Conservation (phyloP, 1,140 invertebrate genomes). For the Drosophila sproati region DNA sequence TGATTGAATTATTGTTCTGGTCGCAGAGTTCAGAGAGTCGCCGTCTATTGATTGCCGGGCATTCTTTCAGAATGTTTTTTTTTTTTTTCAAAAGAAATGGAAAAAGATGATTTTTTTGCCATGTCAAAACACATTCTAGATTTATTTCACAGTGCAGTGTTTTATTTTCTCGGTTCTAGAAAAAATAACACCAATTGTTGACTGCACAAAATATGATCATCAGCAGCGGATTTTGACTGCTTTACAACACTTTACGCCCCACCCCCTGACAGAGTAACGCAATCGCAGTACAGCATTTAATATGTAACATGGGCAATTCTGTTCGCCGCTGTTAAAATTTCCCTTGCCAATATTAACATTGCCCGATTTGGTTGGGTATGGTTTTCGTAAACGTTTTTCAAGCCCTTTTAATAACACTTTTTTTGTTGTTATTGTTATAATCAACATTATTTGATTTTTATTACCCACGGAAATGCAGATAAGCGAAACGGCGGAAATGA, state of each 20-base stretch:
- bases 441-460: constrained; percentile 51
- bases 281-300: not conserved
- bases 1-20: no score
- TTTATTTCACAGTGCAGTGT: no score
- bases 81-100: no score
- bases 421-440: constrained; percentile 22
- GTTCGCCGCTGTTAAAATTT: constrained; percentile 66
- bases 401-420: constrained; percentile 26
- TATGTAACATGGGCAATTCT: constrained; percentile 23
- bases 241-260: not conserved
- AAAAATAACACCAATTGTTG: no score
- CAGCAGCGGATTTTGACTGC: not conserved
- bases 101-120: no score
- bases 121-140: no score
- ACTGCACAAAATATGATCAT: not conserved
- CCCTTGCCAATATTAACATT: constrained; percentile 37
- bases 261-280: not conserved
- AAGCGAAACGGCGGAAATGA: constrained; percentile 30
- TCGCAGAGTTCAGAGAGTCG: no score
- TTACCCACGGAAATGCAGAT: constrained; percentile 45
- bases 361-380: constrained; percentile 2
- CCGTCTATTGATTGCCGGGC: no score
- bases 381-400: constrained; percentile 21
- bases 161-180: no score
- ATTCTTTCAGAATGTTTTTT: no score